Evolutionary conservation across 2,888 invertebrate species (phyloP).

Genomic region (Latheticus oryzae): DNA sequence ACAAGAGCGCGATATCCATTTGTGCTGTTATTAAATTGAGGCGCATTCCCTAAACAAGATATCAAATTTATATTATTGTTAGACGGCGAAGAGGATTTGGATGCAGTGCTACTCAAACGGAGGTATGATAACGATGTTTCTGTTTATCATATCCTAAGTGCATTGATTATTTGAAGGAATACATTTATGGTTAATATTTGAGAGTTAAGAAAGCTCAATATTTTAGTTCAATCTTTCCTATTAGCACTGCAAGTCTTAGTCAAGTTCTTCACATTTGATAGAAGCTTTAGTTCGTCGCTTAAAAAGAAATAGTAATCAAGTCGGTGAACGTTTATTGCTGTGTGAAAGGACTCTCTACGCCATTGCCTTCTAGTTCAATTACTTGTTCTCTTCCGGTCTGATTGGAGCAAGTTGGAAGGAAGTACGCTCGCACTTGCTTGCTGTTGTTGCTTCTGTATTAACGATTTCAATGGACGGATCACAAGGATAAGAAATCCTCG

Average conservation of each 20-base stretch:
- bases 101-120: no score
- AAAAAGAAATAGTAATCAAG: constrained; percentile 34
- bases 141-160: no score
- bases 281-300: no score
- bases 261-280: no score
- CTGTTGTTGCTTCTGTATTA: constrained; percentile 44
- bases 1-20: constrained; percentile 38
- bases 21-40: constrained; percentile 41
- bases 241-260: no score
- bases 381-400: constrained; percentile 45
- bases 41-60: constrained; percentile 43
- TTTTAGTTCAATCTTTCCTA: no score
- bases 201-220: no score
- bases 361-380: constrained; percentile 47
- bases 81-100: constrained; percentile 21
- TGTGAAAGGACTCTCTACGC: constrained; percentile 45
- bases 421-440: constrained; percentile 42
- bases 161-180: no score
- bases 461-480: constrained; percentile 54
- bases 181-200: no score
- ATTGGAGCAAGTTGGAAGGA: constrained; percentile 42
- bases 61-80: constrained; percentile 43
- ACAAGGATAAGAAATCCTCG: constrained; percentile 56
- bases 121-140: no score
- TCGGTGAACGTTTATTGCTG: constrained; percentile 45